These are phyloP conservation scores for Paracanthobrama guichenoti DNA, from an alignment of 2,113 vertebrate genomes.

Conservation along the genomic window DNA sequence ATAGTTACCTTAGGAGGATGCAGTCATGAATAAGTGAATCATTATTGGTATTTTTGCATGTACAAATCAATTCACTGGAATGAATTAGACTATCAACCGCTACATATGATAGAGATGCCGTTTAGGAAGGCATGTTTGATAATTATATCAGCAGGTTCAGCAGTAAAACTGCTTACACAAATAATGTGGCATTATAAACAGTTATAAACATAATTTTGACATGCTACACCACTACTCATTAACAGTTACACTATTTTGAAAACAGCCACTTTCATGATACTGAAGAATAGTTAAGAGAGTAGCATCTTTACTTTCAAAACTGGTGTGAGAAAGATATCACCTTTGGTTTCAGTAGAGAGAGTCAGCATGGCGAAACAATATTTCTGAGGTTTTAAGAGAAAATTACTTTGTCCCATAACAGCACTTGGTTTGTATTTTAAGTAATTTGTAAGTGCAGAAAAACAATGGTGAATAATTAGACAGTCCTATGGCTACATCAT, in stretches of 20 bases:
- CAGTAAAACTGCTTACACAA: not conserved
- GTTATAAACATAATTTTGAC: not conserved
- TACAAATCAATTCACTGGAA: not conserved
- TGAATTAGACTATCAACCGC: not conserved
- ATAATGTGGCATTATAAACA: not conserved
- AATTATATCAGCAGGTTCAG: not conserved
- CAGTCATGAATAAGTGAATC: not conserved
- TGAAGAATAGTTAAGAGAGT: not conserved
- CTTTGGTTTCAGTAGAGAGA: not conserved
- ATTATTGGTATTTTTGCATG: not conserved
- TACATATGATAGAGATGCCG: not conserved
- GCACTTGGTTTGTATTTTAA: not conserved
- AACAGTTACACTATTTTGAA: not conserved
- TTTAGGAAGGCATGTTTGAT: not conserved
- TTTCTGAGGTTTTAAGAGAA: not conserved
- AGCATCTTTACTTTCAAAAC: not conserved
- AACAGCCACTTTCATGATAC: not conserved
- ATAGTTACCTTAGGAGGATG: not conserved
- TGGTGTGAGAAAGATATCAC: not conserved
- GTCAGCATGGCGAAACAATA: not conserved
- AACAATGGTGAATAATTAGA: not conserved
- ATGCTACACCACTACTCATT: not conserved
- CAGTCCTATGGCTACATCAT: conserved; percentile 10
- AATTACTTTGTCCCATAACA: not conserved
- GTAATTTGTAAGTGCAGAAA: not conserved